phyloP scores from a whole-genome alignment of 2,113 vertebrate genomes.

The Siniperca knerii region DNA sequence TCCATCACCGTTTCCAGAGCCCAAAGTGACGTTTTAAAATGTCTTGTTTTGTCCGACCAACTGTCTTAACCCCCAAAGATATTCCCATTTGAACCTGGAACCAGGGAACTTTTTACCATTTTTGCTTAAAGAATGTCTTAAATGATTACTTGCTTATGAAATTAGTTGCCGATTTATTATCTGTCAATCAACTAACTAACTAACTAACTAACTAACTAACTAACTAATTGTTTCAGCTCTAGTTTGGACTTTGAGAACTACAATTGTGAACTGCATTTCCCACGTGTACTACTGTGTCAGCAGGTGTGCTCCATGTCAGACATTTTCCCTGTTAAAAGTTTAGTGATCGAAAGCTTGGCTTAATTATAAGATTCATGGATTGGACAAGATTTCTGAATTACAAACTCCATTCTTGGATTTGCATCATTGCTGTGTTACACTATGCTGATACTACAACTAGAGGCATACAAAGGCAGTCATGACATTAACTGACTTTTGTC shows the following conservation, averaged over 20 bases:
- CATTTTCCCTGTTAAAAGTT: not conserved
- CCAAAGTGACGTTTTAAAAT: not conserved
- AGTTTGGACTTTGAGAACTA: conserved; percentile 1
- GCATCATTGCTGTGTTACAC: not conserved
- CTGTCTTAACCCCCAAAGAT: not conserved
- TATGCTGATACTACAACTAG: not conserved
- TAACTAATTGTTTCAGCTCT: too few species aligned
- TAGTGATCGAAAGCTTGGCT: not conserved
- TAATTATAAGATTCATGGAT: not conserved
- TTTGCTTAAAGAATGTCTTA: not conserved
- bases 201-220: too few species aligned
- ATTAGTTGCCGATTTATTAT: too few species aligned
- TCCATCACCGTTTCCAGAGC: not conserved
- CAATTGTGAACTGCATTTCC: not conserved
- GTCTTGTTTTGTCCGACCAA: not conserved
- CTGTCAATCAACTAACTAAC: too few species aligned
- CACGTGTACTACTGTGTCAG: not conserved
- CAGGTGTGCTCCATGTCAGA: not conserved
- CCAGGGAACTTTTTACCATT: not conserved
- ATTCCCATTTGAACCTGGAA: not conserved
- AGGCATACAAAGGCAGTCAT: not conserved
- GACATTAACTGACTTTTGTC: not conserved
- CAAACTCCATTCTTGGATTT: not conserved
- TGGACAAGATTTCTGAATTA: not conserved
- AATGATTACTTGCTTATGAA: too few species aligned